phyloP scores from a whole-genome alignment of 2,797 vertebrate species.

The Enteromius thamalakanensis region DNA sequence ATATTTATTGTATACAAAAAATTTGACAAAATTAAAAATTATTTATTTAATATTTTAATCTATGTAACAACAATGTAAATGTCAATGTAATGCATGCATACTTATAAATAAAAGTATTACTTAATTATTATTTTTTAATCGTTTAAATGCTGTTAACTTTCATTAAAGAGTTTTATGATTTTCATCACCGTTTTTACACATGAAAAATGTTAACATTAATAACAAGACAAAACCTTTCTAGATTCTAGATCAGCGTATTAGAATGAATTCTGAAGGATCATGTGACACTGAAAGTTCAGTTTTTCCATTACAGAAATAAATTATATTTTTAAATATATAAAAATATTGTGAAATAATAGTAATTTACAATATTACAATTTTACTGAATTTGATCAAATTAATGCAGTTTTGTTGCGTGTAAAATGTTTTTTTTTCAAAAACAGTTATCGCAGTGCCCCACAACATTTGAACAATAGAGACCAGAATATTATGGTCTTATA shows the following conservation, averaged over 20 bases:
- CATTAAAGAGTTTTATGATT: no score
- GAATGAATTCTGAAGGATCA: neutral
- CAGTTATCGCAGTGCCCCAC: neutral
- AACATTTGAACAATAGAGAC: neutral
- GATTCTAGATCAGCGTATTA: neutral
- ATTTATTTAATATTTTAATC: neutral
- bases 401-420: neutral
- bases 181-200: no score
- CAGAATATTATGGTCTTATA: neutral
- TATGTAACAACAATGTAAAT: neutral
- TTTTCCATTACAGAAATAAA: neutral
- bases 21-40: neutral
- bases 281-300: neutral
- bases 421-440: neutral
- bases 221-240: neutral
- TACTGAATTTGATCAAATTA: neutral
- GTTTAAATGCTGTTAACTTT: neutral
- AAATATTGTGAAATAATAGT: neutral
- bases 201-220: neutral
- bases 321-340: rapidly evolving
- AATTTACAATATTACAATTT: neutral
- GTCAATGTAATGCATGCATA: neutral
- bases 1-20: neutral
- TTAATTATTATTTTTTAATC: no score
- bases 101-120: neutral